Evolutionary conservation across 1,140 invertebrate species (phyloP).

Genomic region (Antheraea pernyi): DNA sequence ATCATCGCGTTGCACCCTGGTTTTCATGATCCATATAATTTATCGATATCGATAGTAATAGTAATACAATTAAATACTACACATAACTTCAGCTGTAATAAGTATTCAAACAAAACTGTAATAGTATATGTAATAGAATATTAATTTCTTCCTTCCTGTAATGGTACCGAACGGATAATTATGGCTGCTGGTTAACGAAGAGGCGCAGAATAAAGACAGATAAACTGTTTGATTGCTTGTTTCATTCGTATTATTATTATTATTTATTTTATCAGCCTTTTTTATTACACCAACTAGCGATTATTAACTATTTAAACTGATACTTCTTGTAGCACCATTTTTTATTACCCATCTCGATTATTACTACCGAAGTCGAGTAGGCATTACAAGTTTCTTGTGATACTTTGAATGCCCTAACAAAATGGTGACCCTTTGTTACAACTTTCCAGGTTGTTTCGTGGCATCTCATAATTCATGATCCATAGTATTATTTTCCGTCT

Average conservation of each 20-base stretch:
- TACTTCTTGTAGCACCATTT: too few species aligned
- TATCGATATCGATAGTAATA: conserved; percentile 72
- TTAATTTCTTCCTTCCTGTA: conserved; percentile 77
- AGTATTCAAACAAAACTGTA: conserved; percentile 78
- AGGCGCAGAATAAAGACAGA: conserved; percentile 75
- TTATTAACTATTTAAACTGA: too few species aligned
- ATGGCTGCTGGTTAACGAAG: conserved; percentile 74
- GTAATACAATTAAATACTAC: conserved; percentile 74
- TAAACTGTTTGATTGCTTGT: conserved; percentile 75
- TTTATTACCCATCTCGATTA: too few species aligned
- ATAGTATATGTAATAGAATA: conserved; percentile 73
- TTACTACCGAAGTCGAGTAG: too few species aligned
- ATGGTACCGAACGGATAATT: conserved; percentile 75
- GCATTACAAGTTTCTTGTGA: too few species aligned
- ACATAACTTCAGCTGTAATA: conserved; percentile 76
- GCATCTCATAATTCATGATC: too few species aligned
- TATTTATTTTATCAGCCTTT: background rate
- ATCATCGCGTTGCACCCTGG: conserved; percentile 72
- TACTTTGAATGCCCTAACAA: too few species aligned
- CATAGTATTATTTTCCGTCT: too few species aligned
- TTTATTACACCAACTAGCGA: too few species aligned
- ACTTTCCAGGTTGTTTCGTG: too few species aligned
- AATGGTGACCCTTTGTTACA: too few species aligned
- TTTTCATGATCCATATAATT: conserved; percentile 70
- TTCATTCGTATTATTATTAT: conserved; percentile 44